phyloP scores from a whole-genome alignment of 2,888 invertebrate genomes.

The Eupithecia centaureata region DNA sequence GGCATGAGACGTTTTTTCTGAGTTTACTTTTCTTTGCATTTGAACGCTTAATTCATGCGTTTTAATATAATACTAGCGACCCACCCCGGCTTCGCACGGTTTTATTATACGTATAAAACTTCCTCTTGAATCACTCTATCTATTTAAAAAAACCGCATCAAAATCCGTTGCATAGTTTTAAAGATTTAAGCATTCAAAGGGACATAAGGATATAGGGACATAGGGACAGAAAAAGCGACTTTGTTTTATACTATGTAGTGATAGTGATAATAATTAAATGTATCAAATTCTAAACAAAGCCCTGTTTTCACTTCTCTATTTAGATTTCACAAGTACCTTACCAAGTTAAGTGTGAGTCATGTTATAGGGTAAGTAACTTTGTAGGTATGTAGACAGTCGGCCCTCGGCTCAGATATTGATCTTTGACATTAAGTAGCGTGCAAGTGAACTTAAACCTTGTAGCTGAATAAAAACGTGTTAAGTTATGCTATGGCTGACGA shows the following conservation, averaged over 20 bases:
- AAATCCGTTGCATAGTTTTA: too few species aligned
- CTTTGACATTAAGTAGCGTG: background rate
- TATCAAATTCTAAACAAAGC: conserved; percentile 11
- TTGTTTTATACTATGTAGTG: background rate
- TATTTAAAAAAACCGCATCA: too few species aligned
- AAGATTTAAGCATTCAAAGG: too few species aligned
- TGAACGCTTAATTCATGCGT: too few species aligned
- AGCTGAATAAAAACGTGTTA: background rate
- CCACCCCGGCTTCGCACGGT: background rate
- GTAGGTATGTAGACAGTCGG: background rate
- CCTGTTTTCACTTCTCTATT: conserved; percentile 15
- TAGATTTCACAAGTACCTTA: conserved; percentile 25
- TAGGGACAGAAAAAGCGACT: too few species aligned
- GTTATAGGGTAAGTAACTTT: background rate
- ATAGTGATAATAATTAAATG: background rate
- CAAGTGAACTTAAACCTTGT: background rate
- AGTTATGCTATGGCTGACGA: background rate
- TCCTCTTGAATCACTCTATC: too few species aligned
- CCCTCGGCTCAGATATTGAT: background rate
- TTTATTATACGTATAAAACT: too few species aligned
- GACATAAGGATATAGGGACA: too few species aligned
- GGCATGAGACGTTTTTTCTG: too few species aligned
- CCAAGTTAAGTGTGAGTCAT: conserved; percentile 9
- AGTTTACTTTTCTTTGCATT: too few species aligned
- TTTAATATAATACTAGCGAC: too few species aligned